These are phyloP conservation scores for Scrobipalpa atriplicella DNA, from an alignment of 2,888 invertebrate species.

Conservation along the genomic window DNA sequence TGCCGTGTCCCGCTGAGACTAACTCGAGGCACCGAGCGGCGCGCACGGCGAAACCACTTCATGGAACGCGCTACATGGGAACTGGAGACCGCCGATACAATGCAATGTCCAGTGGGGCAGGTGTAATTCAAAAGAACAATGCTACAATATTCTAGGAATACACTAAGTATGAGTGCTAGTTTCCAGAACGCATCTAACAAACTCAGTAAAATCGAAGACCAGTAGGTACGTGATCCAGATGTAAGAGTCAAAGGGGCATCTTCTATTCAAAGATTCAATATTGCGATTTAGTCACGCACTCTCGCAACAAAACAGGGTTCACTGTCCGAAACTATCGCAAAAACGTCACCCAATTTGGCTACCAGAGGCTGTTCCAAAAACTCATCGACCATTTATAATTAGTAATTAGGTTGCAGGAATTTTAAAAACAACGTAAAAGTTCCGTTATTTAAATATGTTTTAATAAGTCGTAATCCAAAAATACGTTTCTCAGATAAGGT, in stretches of 20 bases:
- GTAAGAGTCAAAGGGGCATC: neutral
- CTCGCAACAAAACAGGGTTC: conserved; percentile 12
- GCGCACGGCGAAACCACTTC: conserved; percentile 53
- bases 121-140: conserved; percentile 19
- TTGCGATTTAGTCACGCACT: conserved; percentile 11
- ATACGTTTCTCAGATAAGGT: conserved; percentile 3
- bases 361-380: conserved; percentile 1
- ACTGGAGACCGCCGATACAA: conserved; percentile 50
- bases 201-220: neutral
- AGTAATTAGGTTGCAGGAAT: conserved; percentile 24
- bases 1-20: conserved; percentile 17
- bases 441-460: conserved; percentile 8
- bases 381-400: conserved; percentile 6
- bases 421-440: neutral
- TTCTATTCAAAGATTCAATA: conserved; percentile 1
- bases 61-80: conserved; percentile 57
- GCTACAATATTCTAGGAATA: neutral
- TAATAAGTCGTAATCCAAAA: neutral
- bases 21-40: conserved; percentile 45
- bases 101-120: conserved; percentile 33
- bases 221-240: conserved; percentile 2
- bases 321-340: conserved; percentile 10
- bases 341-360: neutral
- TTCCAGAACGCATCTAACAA: neutral
- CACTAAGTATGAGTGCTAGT: neutral